Evolutionary conservation across 2,113 vertebrate species (phyloP).

Genomic region (Corydoras sp.): DNA sequence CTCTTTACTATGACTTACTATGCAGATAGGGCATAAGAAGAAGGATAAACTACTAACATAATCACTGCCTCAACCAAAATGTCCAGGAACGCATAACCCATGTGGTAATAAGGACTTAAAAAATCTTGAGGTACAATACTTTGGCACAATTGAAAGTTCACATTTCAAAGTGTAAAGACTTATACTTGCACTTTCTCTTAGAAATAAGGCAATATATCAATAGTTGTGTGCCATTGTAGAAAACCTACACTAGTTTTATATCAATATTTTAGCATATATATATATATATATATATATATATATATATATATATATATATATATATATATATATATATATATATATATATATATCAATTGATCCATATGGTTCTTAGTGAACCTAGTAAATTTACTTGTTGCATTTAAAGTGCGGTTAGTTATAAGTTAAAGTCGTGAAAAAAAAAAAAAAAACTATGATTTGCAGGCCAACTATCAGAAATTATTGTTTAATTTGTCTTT

Average conservation of each 20-base stretch:
- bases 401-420: constrained; percentile 35
- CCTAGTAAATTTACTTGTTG: not conserved
- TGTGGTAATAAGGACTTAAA: constrained; percentile 12
- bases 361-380: constrained; percentile 15
- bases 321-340: constrained; percentile 26
- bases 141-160: constrained; percentile 33
- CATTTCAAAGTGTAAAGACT: not conserved
- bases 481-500: not conserved
- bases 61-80: too few relatives aligned
- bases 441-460: not conserved
- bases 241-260: not conserved
- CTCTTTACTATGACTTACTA: too few relatives aligned
- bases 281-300: not conserved
- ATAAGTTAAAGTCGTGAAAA: constrained; percentile 6
- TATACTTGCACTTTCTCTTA: constrained; percentile 3
- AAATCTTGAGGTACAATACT: constrained; percentile 19
- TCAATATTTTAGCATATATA: constrained; percentile 9
- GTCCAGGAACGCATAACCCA: not conserved
- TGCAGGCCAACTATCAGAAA: constrained; percentile 4
- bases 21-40: too few relatives aligned
- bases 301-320: constrained; percentile 16
- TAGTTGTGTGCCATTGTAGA: not conserved
- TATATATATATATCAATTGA: constrained; percentile 16
- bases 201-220: not conserved
- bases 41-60: too few relatives aligned